Percentiles rank a stretch among this genome's conserved stretches.
Evolutionary conservation across 2,113 vertebrate species (phyloP).

Genomic region (Caranx ignobilis): DNA sequence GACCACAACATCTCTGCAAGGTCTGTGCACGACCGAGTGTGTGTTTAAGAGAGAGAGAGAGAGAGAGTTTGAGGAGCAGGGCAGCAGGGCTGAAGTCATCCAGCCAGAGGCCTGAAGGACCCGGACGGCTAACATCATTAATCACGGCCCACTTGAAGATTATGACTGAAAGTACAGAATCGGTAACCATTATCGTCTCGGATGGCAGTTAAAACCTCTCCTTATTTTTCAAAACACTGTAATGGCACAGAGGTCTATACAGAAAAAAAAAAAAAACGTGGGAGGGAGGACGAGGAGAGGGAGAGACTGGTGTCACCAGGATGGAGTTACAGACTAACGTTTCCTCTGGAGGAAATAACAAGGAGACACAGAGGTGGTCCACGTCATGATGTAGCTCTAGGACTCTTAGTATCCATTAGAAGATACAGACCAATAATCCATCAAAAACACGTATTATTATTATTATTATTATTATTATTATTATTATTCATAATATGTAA

Average conservation of each 20-base stretch:
- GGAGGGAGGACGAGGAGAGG: conserved; percentile 6
- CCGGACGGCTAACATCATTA: conserved; percentile 85
- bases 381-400: not conserved
- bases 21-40: not conserved
- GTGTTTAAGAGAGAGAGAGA: conserved; percentile 36
- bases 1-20: conserved; percentile 46
- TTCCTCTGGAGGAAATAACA: conserved; percentile 48
- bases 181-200: conserved; percentile 90
- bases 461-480: not conserved
- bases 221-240: conserved; percentile 88
- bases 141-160: conserved; percentile 92
- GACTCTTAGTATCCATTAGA: not conserved
- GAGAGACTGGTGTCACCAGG: conserved; percentile 50
- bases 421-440: not conserved
- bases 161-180: conserved; percentile 90
- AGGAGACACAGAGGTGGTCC: conserved; percentile 50
- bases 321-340: conserved; percentile 49
- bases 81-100: conserved; percentile 83
- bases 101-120: conserved; percentile 79
- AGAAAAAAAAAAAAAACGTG: not conserved
- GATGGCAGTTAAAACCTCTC: conserved; percentile 85
- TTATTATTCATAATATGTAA: too few relatives aligned
- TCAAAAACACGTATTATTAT: not conserved
- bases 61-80: conserved; percentile 81
- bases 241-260: conserved; percentile 50